Evolutionary conservation across 2,113 vertebrate species (phyloP), one percentile per base, ranked within the genome.

Genomic region (Saimiri boliviensis): DNA sequence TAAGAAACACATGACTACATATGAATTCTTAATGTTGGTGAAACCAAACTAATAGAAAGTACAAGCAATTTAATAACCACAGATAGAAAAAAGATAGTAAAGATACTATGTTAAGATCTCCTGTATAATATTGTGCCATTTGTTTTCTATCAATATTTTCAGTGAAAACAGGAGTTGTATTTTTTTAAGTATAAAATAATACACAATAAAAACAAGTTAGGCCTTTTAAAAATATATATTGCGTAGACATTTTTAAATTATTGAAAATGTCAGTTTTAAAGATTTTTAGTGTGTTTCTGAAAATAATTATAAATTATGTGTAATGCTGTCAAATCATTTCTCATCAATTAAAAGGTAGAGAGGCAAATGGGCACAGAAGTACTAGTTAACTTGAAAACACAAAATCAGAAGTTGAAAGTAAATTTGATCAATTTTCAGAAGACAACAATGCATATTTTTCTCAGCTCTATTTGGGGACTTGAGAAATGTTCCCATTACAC

Each of bases 271-370:
- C 63, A 11, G 25, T 66, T 92, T 93, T 84, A 87, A 89, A 71
- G 49, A 66, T 93, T 11, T 58, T 0, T 42, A 68, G 47, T 35
- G 68, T 73, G 8, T n/a, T 88, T 91, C 86, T 86, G 37, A 86
- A 95, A 94, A 92, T 56, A 95, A 81, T 70, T 87, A 32, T 49
- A 42, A 91, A 90, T 91, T 12, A 68, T 82, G 14, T 45, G 86
- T 19, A 70, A 68, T 56, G 27, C 7, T 1, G 32, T 96, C 9
- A 42, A 6, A 68, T 73, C 9, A 54, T 14, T 30, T 52, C 14
- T 81, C 11, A 86, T 83, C 17, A 77, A 25, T 60, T 12, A 73
- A 89, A 8, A 87, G 8, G 19, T 21, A 87, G 32, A 84, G 9
- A 68, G 74, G 21, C 11, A 77, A 85, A 66, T 7, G 14, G 20